These are phyloP conservation scores for Rhamnusium bicolor DNA, from an alignment of 2,888 invertebrate species.

Conservation along the genomic window DNA sequence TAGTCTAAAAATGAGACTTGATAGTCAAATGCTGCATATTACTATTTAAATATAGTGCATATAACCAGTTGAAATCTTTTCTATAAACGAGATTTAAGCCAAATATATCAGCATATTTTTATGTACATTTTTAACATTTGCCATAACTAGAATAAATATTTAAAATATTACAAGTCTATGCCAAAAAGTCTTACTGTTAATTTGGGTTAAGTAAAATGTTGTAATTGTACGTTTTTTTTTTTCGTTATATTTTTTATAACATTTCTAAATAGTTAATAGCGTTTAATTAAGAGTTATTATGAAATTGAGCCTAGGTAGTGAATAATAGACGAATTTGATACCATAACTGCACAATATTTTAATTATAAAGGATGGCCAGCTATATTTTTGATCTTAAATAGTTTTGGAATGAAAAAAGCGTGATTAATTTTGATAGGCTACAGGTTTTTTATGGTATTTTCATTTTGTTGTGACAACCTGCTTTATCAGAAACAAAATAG, in stretches of 20 bases:
- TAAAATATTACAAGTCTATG: background rate
- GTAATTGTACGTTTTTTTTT: background rate
- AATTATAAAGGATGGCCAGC: too few species aligned
- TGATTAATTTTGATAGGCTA: too few species aligned
- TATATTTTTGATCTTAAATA: too few species aligned
- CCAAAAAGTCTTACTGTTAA: background rate
- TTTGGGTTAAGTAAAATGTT: background rate
- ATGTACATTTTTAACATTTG: constrained; percentile 27
- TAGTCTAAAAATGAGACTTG: constrained; percentile 14
- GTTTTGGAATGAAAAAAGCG: too few species aligned
- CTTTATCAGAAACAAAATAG: too few species aligned
- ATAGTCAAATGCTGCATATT: constrained; percentile 1
- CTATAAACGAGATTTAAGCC: background rate
- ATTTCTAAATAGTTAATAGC: background rate
- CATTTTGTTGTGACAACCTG: too few species aligned
- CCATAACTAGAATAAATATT: constrained; percentile 10
- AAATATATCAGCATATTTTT: constrained; percentile 5
- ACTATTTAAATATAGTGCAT: background rate
- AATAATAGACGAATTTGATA: background rate
- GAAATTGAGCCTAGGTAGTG: background rate
- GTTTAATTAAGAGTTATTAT: constrained; percentile 2
- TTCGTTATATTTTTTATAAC: too few species aligned
- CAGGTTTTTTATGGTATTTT: too few species aligned
- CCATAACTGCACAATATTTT: background rate
- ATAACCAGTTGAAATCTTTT: too few species aligned